Evolutionary conservation across 1,140 invertebrate genomes (phyloP).

Genomic region (Tetramorium simillimum): DNA sequence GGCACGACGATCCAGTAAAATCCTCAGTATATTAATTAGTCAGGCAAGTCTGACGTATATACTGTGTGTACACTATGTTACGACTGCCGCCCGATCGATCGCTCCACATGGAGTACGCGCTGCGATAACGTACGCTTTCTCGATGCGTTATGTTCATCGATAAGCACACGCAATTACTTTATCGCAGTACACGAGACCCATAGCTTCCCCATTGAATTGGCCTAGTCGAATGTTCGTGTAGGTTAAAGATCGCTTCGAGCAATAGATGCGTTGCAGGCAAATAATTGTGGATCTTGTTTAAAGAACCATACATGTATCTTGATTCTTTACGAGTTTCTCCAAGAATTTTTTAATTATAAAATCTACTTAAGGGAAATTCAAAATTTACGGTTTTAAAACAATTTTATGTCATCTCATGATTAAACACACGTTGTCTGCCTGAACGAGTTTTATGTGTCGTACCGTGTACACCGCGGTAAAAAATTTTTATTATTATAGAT

Average conservation of each 20-base stretch:
- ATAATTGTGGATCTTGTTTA: not conserved
- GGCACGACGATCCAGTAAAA: slow-evolving; percentile 23
- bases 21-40: slow-evolving; percentile 65
- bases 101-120: not conserved
- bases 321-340: not conserved
- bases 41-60: slow-evolving; percentile 46
- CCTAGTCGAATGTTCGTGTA: not conserved
- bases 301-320: too few relatives aligned
- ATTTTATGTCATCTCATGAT: too few relatives aligned
- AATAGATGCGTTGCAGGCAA: not conserved
- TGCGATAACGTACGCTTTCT: slow-evolving; percentile 28
- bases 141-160: not conserved
- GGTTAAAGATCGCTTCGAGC: not conserved
- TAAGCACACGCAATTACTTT: slow-evolving; percentile 33
- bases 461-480: too few relatives aligned
- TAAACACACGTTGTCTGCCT: not conserved
- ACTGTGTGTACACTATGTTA: slow-evolving; percentile 21
- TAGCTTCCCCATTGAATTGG: not conserved
- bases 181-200: not conserved
- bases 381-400: not conserved
- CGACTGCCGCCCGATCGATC: slow-evolving; percentile 56
- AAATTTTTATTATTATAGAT: not conserved
- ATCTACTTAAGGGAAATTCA: not conserved
- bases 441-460: not conserved
- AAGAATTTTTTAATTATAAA: not conserved